Base-by-base conservation (phyloP, 2,888 invertebrate species). In the Tetragonisca angustula region DNA sequence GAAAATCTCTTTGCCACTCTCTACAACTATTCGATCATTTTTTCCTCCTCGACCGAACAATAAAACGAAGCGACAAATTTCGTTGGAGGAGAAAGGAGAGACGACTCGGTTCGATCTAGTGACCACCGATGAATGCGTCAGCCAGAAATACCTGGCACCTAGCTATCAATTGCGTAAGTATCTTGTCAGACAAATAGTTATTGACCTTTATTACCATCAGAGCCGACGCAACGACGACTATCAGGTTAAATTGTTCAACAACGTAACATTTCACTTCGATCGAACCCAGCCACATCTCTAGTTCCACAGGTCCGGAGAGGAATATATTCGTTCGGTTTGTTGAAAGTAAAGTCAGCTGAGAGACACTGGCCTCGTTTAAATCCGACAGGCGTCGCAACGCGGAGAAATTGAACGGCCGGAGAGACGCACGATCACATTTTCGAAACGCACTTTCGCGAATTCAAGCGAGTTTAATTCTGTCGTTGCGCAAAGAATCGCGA, bases 151-250 rank as follows among this genome's bases (percentile, higher is more conserved):
- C 85, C 81, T 85, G 84, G 74, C 86, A 87, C 65, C 87, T 83
- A 85, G 64, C 70, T 73, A 76, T 59, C 61, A 80, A 79, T 88
- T 87, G 82, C 88, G 86, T 82, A 87, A 87, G 79, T 70, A 81
- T 70, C 81, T 79, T 81, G 84, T 69, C 88, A 86, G 89, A 86
- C 85, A 89, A 91, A 91, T 90, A 91, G 90, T 91, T 90, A 91
- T 91, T 91, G 91, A 91, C 91, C 91, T 91, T 91, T 91, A 91
- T 91, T 88, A 83, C 85, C 73, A 86, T 75, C 87, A n/a, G 70
- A 85, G 85, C 87, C 88, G 86, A 64, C 84, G 81, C 77, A 67
- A 69, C 81, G 76, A 84, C 78, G 76, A 65, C 36, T 79, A 81
- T 75, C 71, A 64, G 15, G 49, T 32, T 36, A 17, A 4, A 54